Evolutionary conservation across 1,140 invertebrate genomes (phyloP).

Genomic region (Bilobella aurantiaca): DNA sequence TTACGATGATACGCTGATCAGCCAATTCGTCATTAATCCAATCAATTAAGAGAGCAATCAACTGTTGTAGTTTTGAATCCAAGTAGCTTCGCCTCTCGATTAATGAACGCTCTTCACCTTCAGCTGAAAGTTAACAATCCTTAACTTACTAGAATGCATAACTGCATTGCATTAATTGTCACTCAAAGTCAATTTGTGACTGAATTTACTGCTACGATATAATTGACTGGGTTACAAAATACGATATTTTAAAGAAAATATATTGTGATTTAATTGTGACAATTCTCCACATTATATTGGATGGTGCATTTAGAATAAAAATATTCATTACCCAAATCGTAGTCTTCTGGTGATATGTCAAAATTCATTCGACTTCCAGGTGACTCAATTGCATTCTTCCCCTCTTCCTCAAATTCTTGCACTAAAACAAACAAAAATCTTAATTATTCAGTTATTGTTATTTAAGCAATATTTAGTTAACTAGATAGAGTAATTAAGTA

Average conservation of each 20-base stretch:
- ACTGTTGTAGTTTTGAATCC: conserved; percentile 74
- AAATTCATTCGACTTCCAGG: conserved; percentile 72
- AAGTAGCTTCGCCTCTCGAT: conserved; percentile 78
- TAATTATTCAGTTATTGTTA: no score
- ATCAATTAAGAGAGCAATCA: conserved; percentile 81
- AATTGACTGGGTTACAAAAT: not conserved
- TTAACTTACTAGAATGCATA: no score
- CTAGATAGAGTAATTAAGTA: no score
- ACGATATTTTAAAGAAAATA: no score
- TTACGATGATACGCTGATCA: conserved; percentile 91
- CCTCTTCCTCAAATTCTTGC: conserved; percentile 88
- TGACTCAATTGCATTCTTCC: conserved; percentile 92
- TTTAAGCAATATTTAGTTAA: no score
- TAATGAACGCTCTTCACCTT: conserved; percentile 93
- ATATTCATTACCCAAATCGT: conserved; percentile 72
- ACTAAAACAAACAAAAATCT: conserved; percentile 62
- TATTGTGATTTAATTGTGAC: no score
- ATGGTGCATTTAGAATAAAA: no score
- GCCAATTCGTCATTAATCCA: conserved; percentile 99
- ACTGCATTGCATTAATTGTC: no score
- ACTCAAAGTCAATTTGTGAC: no score
- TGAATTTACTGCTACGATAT: no score
- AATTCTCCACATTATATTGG: no score
- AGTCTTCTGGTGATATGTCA: conserved; percentile 83
- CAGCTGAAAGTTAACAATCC: no score